These are phyloP conservation scores for Alsophila aescularia DNA, from an alignment of 2,888 invertebrate species.

Conservation along the genomic window DNA sequence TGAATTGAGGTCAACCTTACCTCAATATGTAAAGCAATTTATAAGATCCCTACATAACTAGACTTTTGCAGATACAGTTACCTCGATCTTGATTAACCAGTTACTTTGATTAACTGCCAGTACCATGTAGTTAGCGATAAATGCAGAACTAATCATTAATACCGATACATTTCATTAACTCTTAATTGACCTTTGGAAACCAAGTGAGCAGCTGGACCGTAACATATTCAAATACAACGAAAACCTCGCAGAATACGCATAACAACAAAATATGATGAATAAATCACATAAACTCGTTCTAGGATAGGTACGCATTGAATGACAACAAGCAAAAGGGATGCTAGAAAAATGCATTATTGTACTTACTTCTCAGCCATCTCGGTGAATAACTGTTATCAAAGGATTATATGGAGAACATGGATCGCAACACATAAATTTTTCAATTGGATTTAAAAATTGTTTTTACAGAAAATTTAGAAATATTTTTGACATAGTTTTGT, in stretches of 20 bases:
- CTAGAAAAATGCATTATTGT: conserved; percentile 36
- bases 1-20: conserved; percentile 30
- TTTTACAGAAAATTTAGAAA: conserved; percentile 79
- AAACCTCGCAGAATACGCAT: conserved; percentile 3
- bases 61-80: conserved; percentile 21
- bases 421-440: conserved; percentile 63
- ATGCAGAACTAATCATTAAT: conserved; percentile 31
- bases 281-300: conserved; percentile 50
- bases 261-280: conserved; percentile 20
- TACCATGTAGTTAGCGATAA: conserved; percentile 21
- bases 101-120: conserved; percentile 27
- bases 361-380: conserved; percentile 80
- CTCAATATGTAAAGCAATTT: not conserved
- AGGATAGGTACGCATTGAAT: conserved; percentile 50
- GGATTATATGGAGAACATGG: conserved; percentile 66
- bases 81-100: conserved; percentile 32
- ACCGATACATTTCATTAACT: not conserved
- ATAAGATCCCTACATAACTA: not conserved
- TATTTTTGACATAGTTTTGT: conserved; percentile 81
- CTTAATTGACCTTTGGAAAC: conserved; percentile 13
- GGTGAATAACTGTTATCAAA: conserved; percentile 50
- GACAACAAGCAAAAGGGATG: conserved; percentile 51
- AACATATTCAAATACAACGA: conserved; percentile 2
- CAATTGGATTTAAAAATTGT: conserved; percentile 64
- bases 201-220: not conserved